Conservation (phyloP, 1,140 invertebrate genomes). For the Drosophila fuyamai region DNA sequence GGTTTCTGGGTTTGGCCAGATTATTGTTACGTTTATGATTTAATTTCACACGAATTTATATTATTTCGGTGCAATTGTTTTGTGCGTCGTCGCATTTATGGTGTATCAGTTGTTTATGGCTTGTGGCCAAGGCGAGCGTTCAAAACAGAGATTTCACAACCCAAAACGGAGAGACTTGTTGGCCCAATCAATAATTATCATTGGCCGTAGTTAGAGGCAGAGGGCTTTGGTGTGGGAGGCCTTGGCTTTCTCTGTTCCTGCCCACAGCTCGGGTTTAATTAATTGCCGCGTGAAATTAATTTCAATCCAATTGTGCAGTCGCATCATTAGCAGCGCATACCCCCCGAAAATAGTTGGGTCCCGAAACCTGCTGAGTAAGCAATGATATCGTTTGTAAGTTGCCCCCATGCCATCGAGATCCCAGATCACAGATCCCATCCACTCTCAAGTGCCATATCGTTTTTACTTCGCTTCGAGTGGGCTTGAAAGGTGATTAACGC, state of each 20-base stretch:
- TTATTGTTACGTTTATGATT: slow-evolving; percentile 52
- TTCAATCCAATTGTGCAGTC: slow-evolving; percentile 77
- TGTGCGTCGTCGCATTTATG: slow-evolving; percentile 69
- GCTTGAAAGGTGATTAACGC: slow-evolving; percentile 80
- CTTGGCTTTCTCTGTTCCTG: slow-evolving; percentile 64
- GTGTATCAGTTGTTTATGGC: slow-evolving; percentile 60
- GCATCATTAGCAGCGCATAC: slow-evolving; percentile 64
- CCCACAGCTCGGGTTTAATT: slow-evolving; percentile 71
- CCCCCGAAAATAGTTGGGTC: slow-evolving; percentile 1
- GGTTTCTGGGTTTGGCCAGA: slow-evolving; percentile 68
- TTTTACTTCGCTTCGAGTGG: slow-evolving; percentile 62
- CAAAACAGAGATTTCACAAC: slow-evolving; percentile 61
- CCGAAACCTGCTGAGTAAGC: slow-evolving; percentile 78
- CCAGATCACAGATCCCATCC: slow-evolving; percentile 12
- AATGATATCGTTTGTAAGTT: slow-evolving; percentile 49
- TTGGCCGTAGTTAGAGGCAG: neutral
- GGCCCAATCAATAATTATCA: slow-evolving; percentile 67
- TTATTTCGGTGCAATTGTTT: slow-evolving; percentile 74
- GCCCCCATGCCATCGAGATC: slow-evolving; percentile 55
- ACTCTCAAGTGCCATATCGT: slow-evolving; percentile 72
- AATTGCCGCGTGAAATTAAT: slow-evolving; percentile 79
- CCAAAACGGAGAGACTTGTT: slow-evolving; percentile 51
- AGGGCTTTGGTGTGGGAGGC: slow-evolving; percentile 53
- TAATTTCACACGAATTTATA: slow-evolving; percentile 66
- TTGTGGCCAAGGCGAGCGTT: slow-evolving; percentile 34